Conservation (phyloP, 2,797 vertebrate species). For the Lycodopsis pacificus region DNA sequence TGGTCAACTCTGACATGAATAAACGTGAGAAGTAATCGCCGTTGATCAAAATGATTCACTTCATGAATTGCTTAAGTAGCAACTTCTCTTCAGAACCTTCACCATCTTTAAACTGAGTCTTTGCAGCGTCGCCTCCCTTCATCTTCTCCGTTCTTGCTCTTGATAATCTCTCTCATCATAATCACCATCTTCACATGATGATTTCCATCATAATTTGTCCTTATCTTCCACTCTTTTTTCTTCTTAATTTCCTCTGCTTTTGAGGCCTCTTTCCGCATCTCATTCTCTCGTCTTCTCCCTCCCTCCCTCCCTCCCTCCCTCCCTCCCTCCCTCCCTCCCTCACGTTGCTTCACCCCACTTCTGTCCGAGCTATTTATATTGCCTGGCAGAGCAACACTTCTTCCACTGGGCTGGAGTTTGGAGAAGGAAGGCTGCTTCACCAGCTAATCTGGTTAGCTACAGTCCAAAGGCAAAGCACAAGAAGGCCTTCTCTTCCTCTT, state of each 20-base stretch:
- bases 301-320: not conserved
- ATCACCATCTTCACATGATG: slow-evolving; percentile 40
- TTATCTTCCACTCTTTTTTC: slow-evolving; percentile 12
- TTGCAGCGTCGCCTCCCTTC: slow-evolving; percentile 24
- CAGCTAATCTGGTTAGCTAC: slow-evolving; percentile 52
- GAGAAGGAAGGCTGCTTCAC: slow-evolving; percentile 5
- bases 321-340: not conserved
- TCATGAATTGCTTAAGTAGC: slow-evolving; percentile 20
- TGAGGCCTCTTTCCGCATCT: not conserved
- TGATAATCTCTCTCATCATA: slow-evolving; percentile 54
- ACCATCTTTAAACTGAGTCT: slow-evolving; percentile 32
- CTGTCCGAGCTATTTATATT: slow-evolving; percentile 26
- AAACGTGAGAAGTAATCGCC: not conserved
- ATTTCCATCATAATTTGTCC: slow-evolving; percentile 36
- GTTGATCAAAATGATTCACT: slow-evolving; percentile 25
- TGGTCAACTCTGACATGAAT: slow-evolving; percentile 2
- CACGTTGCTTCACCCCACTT: slow-evolving; percentile 11
- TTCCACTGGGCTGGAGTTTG: slow-evolving; percentile 20
- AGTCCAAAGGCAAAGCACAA: slow-evolving; percentile 15
- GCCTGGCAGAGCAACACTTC: slow-evolving; percentile 56
- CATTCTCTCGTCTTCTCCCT: not conserved
- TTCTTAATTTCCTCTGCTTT: not conserved
- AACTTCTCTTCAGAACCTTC: slow-evolving; percentile 10
- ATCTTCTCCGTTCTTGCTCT: slow-evolving; percentile 26
- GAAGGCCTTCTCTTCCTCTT: not conserved